Evolutionary conservation across 2,797 vertebrate species (phyloP), one percentile per base, ranked within the genome.

Genomic region (Labeo calbasu): DNA sequence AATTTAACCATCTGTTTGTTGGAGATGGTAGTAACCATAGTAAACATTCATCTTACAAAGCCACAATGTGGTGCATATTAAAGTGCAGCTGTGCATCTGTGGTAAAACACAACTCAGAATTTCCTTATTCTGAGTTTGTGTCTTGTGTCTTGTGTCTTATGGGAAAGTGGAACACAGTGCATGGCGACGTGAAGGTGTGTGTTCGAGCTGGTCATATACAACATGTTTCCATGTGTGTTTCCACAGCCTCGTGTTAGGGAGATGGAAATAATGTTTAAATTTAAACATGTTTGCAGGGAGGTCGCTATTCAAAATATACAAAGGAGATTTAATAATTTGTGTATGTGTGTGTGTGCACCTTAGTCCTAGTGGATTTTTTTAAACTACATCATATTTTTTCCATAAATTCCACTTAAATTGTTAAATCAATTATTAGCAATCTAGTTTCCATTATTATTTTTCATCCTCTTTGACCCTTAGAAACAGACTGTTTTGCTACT

Each of bases 1-100:
- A 83, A 83, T 36, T 69, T 23, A 81, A 59, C 36, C 46, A 50
- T 83, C 55, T 84, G 71, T 80, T 86, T 84, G 63, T 86, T 80
- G 43, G 51, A 69, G 50, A 70, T 46, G 1, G 12, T 40, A 55
- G 82, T 81, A 84, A 84, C 85, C 71, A 86, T 25, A 61, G 63
- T 70, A 81, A 84, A 65, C 11, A 5, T 80, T 79, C 10, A 28
- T 76, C 51, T 84, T 28, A 68, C 43, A 36, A 73, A 50, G 25
- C 76, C 80, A 79, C 73, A 71, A 43, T 63, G 61, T 71, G 59
- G 59, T 61, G 17, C 28, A 55, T 76, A 65, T 68, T 66, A 55
- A 69, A 43, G 17, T 77, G 71, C 61, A 76, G 63, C 32, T 65
- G 17, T 9, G 25, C 1, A 4, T 13, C 15, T 48, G 55, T 0